Conservation (phyloP, 2,888 invertebrate species). For the Loripinus fragilis region DNA sequence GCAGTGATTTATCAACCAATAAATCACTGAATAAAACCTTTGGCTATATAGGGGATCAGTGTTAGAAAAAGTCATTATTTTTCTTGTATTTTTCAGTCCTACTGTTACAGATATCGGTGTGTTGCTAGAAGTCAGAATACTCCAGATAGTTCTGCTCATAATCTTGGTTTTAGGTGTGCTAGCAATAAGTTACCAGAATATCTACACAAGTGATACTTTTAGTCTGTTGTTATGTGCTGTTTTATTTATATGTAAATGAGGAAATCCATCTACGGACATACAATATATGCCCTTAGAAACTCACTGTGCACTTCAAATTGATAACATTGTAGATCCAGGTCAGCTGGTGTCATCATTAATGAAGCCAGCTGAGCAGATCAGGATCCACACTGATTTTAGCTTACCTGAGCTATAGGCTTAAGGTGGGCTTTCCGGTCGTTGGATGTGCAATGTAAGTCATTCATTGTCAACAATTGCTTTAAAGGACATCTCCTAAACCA, state of each 20-base stretch:
- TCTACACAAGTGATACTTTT: conserved; percentile 42
- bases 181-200: conserved; percentile 72
- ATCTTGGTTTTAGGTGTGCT: conserved; percentile 97
- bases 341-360: neutral
- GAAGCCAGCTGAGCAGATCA: neutral
- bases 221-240: too few species aligned
- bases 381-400: neutral
- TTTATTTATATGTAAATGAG: neutral
- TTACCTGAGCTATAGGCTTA: too few species aligned
- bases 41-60: too few species aligned
- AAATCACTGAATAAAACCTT: too few species aligned
- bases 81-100: conserved; percentile 85
- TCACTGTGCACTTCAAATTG: neutral
- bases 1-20: too few species aligned
- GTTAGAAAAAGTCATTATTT: too few species aligned
- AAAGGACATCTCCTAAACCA: too few species aligned
- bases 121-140: conserved; percentile 97
- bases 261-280: too few species aligned
- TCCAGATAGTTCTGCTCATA: conserved; percentile 95
- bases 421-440: too few species aligned
- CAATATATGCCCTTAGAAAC: too few species aligned
- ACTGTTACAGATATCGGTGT: conserved; percentile 97
- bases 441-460: too few species aligned
- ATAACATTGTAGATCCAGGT: neutral
- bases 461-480: too few species aligned